phyloP scores from a whole-genome alignment of 2,797 vertebrate genomes.

The Malacoctenus gilli region DNA sequence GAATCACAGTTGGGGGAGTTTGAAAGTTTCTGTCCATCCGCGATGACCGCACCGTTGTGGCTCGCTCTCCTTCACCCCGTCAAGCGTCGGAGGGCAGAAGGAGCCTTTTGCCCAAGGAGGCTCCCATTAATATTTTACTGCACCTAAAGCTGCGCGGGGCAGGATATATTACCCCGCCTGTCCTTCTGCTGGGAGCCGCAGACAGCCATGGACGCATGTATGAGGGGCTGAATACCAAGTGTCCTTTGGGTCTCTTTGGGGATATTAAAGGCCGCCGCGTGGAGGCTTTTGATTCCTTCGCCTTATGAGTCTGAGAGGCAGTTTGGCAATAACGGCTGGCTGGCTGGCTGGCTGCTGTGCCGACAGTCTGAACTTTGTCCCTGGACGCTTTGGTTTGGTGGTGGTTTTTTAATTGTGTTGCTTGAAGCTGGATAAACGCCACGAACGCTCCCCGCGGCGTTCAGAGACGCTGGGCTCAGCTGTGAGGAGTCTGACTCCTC shows the following conservation, averaged over 20 bases:
- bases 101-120: conserved; percentile 71
- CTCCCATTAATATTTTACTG: conserved; percentile 76
- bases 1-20: conserved; percentile 35
- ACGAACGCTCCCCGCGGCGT: conserved; percentile 54
- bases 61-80: conserved; percentile 27
- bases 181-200: conserved; percentile 31
- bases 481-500: conserved; percentile 65
- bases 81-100: conserved; percentile 51
- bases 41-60: conserved; percentile 42
- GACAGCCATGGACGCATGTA: conserved; percentile 20
- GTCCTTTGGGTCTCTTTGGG: conserved; percentile 34
- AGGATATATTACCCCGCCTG: conserved; percentile 60
- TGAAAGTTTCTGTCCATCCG: conserved; percentile 61
- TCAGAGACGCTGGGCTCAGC: conserved; percentile 67
- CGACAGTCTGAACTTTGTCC: conserved; percentile 18
- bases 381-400: conserved; percentile 14
- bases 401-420: conserved; percentile 29
- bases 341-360: too few relatives aligned
- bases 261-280: conserved; percentile 47
- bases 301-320: conserved; percentile 8
- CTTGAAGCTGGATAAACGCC: conserved; percentile 54
- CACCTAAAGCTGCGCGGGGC: conserved; percentile 66
- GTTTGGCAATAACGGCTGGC: too few relatives aligned
- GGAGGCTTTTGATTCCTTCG: conserved; percentile 15
- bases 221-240: conserved; percentile 46